Conservation (phyloP, 2,888 invertebrate species). For the Acanthoscelides obtectus region DNA sequence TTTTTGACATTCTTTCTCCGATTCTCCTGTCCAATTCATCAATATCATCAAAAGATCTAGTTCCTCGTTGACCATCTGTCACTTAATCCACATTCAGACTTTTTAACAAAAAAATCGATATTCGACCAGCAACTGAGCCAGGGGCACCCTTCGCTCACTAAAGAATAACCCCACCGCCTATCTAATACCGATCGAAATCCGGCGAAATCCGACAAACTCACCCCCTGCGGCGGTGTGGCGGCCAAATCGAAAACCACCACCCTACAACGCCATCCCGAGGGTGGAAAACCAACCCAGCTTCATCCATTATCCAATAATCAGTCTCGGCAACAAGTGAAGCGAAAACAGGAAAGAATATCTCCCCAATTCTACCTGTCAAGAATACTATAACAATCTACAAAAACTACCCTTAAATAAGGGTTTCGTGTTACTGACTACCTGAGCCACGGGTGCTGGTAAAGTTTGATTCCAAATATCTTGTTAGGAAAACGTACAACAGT, state of each 20-base stretch:
- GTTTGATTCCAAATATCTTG: constrained; percentile 7
- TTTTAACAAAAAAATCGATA: neutral
- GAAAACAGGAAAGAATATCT: constrained; percentile 30
- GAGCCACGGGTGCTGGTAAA: constrained; percentile 14
- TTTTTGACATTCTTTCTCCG: neutral
- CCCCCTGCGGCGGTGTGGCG: constrained; percentile 25
- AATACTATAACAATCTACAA: constrained; percentile 28
- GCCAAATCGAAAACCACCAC: constrained; percentile 33
- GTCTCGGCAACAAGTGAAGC: constrained; percentile 43
- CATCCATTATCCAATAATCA: constrained; percentile 44
- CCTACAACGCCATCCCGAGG: constrained; percentile 15
- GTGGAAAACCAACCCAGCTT: constrained; percentile 24
- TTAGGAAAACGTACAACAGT: too few relatives aligned
- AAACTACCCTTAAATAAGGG: constrained; percentile 39
- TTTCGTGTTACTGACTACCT: constrained; percentile 34
- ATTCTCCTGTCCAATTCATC: too few relatives aligned
- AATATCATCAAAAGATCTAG: neutral
- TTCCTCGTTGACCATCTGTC: neutral
- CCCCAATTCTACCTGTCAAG: constrained; percentile 40
- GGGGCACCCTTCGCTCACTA: neutral
- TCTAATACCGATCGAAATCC: neutral
- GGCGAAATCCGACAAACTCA: constrained; percentile 19
- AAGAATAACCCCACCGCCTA: neutral
- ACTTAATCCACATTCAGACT: neutral
- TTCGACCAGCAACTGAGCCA: neutral